phyloP scores from a whole-genome alignment of 2,797 vertebrate species.

The Arrhamphus sclerolepis region DNA sequence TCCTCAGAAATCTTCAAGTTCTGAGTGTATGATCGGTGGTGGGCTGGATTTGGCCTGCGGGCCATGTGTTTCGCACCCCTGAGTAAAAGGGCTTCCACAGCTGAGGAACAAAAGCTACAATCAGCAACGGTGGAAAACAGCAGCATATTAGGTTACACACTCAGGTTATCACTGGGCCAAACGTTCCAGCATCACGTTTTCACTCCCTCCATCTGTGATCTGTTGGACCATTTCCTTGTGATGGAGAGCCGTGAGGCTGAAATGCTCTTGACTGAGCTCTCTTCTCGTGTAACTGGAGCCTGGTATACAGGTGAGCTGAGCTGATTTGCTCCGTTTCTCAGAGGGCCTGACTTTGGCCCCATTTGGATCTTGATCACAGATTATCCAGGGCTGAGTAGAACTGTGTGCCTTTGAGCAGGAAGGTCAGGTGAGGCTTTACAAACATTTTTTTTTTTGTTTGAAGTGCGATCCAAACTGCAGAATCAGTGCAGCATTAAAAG shows the following conservation, averaged over 20 bases:
- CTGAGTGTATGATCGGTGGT: no score
- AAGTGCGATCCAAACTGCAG: conserved; percentile 4
- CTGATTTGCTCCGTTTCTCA: conserved; percentile 15
- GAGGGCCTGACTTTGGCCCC: conserved; percentile 21
- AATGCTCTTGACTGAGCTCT: conserved; percentile 36
- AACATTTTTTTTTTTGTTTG: not conserved
- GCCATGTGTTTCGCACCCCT: no score
- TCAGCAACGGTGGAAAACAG: conserved; percentile 17
- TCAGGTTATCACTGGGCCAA: conserved; percentile 22
- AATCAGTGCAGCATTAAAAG: not conserved
- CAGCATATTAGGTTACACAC: conserved; percentile 20
- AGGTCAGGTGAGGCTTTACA: conserved; percentile 35
- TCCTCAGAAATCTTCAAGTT: no score
- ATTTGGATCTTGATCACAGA: conserved; percentile 21
- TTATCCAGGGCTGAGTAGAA: conserved; percentile 25
- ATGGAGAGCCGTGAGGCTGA: conserved; percentile 40
- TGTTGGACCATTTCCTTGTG: conserved; percentile 66
- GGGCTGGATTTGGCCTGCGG: no score
- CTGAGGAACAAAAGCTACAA: conserved; percentile 8
- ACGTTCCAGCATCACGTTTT: conserved; percentile 43
- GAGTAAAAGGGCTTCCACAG: not conserved
- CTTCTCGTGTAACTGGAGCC: conserved; percentile 57
- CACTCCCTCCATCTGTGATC: conserved; percentile 40
- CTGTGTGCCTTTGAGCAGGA: not conserved
- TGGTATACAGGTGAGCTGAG: conserved; percentile 33